Evolutionary conservation across 2,113 vertebrate genomes (phyloP).

Genomic region (Nymphicus hollandicus): DNA sequence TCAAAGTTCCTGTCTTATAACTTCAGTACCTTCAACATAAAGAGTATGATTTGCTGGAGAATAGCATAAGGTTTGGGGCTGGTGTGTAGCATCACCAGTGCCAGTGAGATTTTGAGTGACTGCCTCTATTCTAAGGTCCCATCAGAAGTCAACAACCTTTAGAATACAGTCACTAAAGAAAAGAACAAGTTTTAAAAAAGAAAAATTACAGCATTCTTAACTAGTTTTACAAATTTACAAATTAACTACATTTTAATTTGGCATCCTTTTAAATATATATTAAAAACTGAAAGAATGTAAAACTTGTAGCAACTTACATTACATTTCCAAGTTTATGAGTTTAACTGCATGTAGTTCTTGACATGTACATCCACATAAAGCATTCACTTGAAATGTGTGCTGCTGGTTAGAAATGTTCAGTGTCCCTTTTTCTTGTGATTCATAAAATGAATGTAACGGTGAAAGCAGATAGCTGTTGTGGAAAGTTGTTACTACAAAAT

Average conservation of each 20-base stretch:
- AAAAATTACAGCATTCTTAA: background rate
- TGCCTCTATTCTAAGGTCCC: background rate
- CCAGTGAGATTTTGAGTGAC: background rate
- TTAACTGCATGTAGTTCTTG: background rate
- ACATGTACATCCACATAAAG: background rate
- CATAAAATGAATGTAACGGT: background rate
- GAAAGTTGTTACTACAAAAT: slow-evolving; percentile 8
- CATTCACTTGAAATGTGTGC: background rate
- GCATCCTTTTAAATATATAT: background rate
- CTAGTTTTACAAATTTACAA: background rate
- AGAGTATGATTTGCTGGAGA: background rate
- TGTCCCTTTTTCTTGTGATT: background rate
- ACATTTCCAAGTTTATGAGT: background rate
- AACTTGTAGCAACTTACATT: background rate
- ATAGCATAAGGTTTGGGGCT: background rate
- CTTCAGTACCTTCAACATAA: background rate
- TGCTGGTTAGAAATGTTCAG: background rate
- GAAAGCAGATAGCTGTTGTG: background rate
- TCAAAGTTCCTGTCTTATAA: background rate
- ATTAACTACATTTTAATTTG: background rate
- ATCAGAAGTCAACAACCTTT: background rate
- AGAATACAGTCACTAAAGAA: background rate
- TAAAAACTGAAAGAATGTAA: background rate
- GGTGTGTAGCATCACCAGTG: background rate
- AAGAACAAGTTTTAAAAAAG: background rate